phyloP scores from a whole-genome alignment of 1,140 invertebrate genomes.

The Drosophila tropicalis region DNA sequence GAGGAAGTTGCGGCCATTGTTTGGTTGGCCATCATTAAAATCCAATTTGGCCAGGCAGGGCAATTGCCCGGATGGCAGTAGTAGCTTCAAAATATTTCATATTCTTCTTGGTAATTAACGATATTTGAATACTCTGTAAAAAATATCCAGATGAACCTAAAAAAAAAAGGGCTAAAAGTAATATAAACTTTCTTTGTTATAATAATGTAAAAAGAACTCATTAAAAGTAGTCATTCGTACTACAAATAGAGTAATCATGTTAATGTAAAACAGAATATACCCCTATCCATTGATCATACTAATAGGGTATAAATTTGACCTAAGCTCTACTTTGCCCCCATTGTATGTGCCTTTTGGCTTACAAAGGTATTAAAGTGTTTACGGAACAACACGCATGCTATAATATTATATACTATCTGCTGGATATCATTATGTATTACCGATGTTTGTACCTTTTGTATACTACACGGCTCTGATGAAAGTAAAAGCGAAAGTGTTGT shows the following conservation, averaged over 20 bases:
- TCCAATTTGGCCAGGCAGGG: conserved; percentile 47
- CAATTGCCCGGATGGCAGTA: conserved; percentile 12
- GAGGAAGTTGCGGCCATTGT: conserved; percentile 51
- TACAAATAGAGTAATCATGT: too few relatives aligned
- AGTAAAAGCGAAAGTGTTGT: conserved; percentile 58
- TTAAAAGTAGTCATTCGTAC: too few relatives aligned
- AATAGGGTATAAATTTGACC: conserved; percentile 3
- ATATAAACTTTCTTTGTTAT: too few relatives aligned
- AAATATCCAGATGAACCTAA: background rate
- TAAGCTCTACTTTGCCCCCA: conserved; percentile 35
- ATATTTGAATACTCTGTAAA: background rate
- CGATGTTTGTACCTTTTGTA: conserved; percentile 1
- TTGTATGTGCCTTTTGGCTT: conserved; percentile 6
- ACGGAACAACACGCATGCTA: conserved; percentile 13
- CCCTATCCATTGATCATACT: background rate
- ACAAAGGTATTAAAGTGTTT: conserved; percentile 33
- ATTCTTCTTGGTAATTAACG: background rate
- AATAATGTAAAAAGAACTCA: too few relatives aligned
- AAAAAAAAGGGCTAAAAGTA: too few relatives aligned
- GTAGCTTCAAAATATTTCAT: background rate
- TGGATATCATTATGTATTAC: conserved; percentile 11
- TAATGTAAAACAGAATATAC: background rate
- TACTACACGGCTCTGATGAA: conserved; percentile 1
- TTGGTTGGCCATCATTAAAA: conserved; percentile 57
- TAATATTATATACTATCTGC: background rate